Conservation (phyloP, 2,888 invertebrate species). For the Onchidella celtica region DNA sequence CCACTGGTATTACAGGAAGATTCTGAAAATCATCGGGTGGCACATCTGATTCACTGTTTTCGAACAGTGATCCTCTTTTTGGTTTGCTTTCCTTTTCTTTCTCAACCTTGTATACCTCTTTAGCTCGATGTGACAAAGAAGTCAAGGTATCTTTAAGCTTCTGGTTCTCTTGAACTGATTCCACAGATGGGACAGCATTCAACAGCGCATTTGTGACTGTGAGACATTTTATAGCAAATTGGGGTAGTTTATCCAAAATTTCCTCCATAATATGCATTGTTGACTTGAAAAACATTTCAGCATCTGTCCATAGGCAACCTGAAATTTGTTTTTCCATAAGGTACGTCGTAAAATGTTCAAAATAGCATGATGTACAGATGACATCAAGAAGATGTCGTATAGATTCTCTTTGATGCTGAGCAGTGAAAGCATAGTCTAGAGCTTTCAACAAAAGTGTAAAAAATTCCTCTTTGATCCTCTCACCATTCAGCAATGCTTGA, state of each 20-base stretch:
- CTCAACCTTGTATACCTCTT: slow-evolving; percentile 15
- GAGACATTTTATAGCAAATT: background rate
- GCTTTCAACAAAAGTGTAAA: slow-evolving; percentile 7
- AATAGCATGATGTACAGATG: slow-evolving; percentile 36
- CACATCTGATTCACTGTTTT: slow-evolving; percentile 63
- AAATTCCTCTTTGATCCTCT: background rate
- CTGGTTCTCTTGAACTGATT: background rate
- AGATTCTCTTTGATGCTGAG: slow-evolving; percentile 33
- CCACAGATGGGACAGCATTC: background rate
- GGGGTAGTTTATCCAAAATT: slow-evolving; percentile 5
- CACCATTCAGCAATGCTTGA: background rate
- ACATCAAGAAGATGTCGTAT: slow-evolving; percentile 31
- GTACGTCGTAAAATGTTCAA: slow-evolving; percentile 24
- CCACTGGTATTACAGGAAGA: slow-evolving; percentile 76
- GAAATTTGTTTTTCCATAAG: background rate
- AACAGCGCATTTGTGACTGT: background rate
- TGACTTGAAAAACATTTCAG: background rate
- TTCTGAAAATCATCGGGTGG: slow-evolving; percentile 80
- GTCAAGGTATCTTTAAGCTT: background rate
- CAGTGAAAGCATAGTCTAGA: slow-evolving; percentile 4
- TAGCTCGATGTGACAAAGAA: background rate
- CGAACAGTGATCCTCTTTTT: background rate
- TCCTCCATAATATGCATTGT: background rate
- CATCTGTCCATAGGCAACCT: background rate
- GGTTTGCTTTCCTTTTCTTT: background rate